These are phyloP conservation scores for Heliothis subflexa DNA, from an alignment of 1,140 invertebrate species.

Conservation along the genomic window DNA sequence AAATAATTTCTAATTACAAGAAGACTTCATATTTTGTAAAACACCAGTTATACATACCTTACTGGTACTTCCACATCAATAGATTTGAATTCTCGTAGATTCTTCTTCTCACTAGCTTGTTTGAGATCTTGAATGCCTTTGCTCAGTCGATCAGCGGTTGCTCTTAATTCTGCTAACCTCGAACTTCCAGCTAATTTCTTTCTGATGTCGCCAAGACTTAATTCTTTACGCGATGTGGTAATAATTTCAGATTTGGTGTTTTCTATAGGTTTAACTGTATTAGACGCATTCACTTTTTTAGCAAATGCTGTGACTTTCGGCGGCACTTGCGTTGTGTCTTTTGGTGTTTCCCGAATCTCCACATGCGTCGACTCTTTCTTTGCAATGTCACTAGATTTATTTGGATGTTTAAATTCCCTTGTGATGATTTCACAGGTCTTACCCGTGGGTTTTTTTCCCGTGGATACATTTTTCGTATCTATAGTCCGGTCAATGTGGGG, in stretches of 20 bases:
- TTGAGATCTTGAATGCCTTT: slow-evolving; percentile 86
- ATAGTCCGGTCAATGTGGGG: slow-evolving; percentile 80
- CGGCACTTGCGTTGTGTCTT: slow-evolving; percentile 42
- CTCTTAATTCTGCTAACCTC: slow-evolving; percentile 89
- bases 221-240: slow-evolving; percentile 85
- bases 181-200: slow-evolving; percentile 88
- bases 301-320: slow-evolving; percentile 56
- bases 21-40: not conserved
- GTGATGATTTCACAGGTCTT: slow-evolving; percentile 45
- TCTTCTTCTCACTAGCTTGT: slow-evolving; percentile 76
- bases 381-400: not conserved
- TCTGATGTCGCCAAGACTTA: slow-evolving; percentile 89
- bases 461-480: slow-evolving; percentile 44
- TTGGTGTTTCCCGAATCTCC: slow-evolving; percentile 7
- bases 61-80: slow-evolving; percentile 91
- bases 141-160: slow-evolving; percentile 87
- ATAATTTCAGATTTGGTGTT: slow-evolving; percentile 70
- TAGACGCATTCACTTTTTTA: slow-evolving; percentile 70
- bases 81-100: slow-evolving; percentile 90
- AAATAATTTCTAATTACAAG: no score
- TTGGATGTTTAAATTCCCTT: not conserved
- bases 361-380: slow-evolving; percentile 23
- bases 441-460: slow-evolving; percentile 45
- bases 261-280: slow-evolving; percentile 61
- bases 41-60: slow-evolving; percentile 85